Conservation (phyloP, 2,113 vertebrate species). For the Mastomys coucha region DNA sequence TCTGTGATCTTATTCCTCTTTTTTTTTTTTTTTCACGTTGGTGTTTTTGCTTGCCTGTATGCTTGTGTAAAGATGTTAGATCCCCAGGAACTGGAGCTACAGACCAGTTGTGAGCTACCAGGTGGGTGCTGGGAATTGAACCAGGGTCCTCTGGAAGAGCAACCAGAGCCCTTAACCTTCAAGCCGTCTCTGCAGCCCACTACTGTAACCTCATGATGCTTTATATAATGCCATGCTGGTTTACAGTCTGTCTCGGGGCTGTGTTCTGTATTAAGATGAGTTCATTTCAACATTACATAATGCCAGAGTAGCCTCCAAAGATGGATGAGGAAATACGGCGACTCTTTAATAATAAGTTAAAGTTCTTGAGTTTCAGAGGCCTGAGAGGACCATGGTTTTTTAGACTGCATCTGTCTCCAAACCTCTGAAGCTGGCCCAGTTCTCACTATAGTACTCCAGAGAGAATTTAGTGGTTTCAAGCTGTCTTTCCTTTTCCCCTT, state of each 20-base stretch:
- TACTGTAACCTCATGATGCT: neutral
- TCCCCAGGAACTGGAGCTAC: neutral
- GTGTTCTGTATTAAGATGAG: conserved; percentile 1
- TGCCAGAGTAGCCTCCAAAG: neutral
- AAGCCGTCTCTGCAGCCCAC: neutral
- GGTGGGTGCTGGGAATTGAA: neutral
- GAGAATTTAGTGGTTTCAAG: neutral
- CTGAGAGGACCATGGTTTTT: neutral
- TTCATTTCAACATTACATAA: neutral
- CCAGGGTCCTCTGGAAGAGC: neutral
- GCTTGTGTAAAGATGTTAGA: neutral
- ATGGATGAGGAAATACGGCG: conserved; percentile 21
- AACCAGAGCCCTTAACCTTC: neutral
- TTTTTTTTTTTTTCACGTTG: neutral
- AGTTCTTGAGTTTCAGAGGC: conserved; percentile 26
- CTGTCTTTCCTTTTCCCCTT: neutral
- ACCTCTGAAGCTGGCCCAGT: neutral
- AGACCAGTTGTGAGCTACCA: neutral
- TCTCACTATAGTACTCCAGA: neutral
- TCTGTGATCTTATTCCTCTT: conserved; percentile 34
- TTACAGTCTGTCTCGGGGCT: neutral
- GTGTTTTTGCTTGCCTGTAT: neutral
- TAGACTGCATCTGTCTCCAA: conserved; percentile 22
- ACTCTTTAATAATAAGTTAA: conserved; percentile 3
- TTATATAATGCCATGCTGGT: neutral